Evolutionary conservation across 2,888 invertebrate genomes (phyloP).

Genomic region (Tromatobia lineatoria): DNA sequence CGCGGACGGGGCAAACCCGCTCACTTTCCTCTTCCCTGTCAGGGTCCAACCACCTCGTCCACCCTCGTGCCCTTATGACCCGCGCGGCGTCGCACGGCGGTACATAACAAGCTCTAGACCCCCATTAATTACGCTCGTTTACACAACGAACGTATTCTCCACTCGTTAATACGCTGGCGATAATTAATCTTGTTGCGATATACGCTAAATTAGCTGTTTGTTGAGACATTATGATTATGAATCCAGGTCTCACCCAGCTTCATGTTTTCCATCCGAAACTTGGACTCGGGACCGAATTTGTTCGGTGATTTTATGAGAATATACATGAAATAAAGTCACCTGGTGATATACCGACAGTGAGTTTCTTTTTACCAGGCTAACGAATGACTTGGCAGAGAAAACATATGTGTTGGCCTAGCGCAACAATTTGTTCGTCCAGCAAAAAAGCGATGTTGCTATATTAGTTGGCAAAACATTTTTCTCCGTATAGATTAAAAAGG

Average conservation of each 20-base stretch:
- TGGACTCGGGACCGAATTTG: neutral
- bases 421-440: too few species aligned
- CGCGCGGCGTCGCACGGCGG: conserved; percentile 56
- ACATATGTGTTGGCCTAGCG: too few species aligned
- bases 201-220: conserved; percentile 26
- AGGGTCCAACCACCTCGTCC: conserved; percentile 50
- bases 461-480: too few species aligned
- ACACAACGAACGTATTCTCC: conserved; percentile 77
- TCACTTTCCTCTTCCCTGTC: conserved; percentile 47
- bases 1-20: conserved; percentile 46
- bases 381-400: too few species aligned
- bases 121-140: conserved; percentile 77
- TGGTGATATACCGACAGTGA: too few species aligned
- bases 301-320: neutral
- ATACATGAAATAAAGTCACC: too few species aligned
- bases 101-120: conserved; percentile 65
- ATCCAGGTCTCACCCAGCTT: neutral
- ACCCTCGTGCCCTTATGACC: conserved; percentile 53
- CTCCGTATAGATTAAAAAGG: neutral
- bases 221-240: conserved; percentile 14
- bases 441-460: too few species aligned
- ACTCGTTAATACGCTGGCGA: conserved; percentile 77
- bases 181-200: conserved; percentile 74
- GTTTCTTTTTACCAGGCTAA: too few species aligned
- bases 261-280: neutral